A percentile compares a stretch with the other conserved stretches of the same genome.
These are phyloP conservation scores for Crematogaster levior DNA, from an alignment of 2,888 invertebrate species.

Conservation along the genomic window DNA sequence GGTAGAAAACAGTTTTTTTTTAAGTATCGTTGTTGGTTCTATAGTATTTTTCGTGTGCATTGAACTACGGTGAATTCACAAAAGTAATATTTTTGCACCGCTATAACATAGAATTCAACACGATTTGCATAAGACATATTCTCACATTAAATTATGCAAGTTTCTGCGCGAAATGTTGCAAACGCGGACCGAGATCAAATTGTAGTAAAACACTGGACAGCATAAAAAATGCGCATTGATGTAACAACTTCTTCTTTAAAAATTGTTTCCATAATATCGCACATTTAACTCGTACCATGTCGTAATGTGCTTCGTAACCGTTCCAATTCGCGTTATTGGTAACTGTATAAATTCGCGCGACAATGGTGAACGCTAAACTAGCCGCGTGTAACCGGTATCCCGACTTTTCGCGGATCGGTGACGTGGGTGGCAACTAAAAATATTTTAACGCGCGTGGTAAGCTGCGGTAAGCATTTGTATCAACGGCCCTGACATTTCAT, in stretches of 20 bases:
- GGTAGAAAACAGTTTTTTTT: too few species aligned
- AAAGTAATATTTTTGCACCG: background rate
- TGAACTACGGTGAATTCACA: background rate
- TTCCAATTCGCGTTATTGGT: background rate
- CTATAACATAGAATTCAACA: background rate
- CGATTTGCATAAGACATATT: background rate
- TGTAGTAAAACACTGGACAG: too few species aligned
- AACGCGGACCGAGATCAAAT: background rate
- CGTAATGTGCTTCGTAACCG: background rate
- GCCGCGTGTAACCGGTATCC: background rate
- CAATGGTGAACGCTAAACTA: background rate
- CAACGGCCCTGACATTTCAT: slow-evolving; percentile 43
- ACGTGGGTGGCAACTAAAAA: slow-evolving; percentile 8
- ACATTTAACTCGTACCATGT: background rate
- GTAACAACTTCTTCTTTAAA: background rate
- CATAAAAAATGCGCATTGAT: background rate
- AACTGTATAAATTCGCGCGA: background rate
- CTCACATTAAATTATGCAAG: background rate
- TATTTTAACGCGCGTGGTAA: slow-evolving; percentile 27
- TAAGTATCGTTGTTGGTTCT: background rate
- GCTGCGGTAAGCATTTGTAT: slow-evolving; percentile 25
- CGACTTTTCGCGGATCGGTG: background rate
- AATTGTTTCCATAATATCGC: background rate
- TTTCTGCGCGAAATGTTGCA: background rate
- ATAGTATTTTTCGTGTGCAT: background rate